phyloP scores from a whole-genome alignment of 2,888 invertebrate genomes.

The Acrobasis suavella region DNA sequence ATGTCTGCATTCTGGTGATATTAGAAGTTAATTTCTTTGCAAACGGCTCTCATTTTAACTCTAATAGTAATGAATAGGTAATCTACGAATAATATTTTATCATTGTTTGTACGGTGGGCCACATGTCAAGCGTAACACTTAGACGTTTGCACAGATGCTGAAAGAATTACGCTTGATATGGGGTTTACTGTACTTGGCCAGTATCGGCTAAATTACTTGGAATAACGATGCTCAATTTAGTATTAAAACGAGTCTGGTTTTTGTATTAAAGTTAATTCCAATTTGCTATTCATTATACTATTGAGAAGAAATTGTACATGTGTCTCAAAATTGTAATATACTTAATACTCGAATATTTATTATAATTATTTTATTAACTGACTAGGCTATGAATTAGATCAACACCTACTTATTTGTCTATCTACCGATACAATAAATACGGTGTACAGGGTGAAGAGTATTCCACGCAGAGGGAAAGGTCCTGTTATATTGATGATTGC shows the following conservation, averaged over 20 bases:
- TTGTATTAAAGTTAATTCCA: background rate
- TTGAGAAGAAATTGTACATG: background rate
- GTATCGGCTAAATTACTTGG: background rate
- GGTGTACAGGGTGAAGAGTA: background rate
- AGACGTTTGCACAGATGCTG: too few species aligned
- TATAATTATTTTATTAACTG: background rate
- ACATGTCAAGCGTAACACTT: too few species aligned
- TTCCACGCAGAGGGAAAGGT: too few species aligned
- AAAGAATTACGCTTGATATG: too few species aligned
- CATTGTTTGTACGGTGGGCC: too few species aligned
- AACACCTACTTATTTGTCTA: too few species aligned
- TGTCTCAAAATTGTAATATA: slow-evolving; percentile 8
- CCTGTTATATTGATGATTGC: too few species aligned
- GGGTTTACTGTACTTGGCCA: background rate
- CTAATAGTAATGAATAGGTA: background rate
- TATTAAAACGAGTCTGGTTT: background rate
- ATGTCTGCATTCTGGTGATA: background rate
- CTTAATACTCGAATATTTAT: background rate
- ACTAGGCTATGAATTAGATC: too few species aligned
- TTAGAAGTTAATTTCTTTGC: background rate
- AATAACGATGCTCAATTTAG: slow-evolving; percentile 13
- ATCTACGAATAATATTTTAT: background rate
- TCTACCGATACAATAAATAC: background rate
- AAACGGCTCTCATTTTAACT: background rate
- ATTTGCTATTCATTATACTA: background rate